Conservation (phyloP, 2,797 vertebrate genomes). For the Todus mexicanus region DNA sequence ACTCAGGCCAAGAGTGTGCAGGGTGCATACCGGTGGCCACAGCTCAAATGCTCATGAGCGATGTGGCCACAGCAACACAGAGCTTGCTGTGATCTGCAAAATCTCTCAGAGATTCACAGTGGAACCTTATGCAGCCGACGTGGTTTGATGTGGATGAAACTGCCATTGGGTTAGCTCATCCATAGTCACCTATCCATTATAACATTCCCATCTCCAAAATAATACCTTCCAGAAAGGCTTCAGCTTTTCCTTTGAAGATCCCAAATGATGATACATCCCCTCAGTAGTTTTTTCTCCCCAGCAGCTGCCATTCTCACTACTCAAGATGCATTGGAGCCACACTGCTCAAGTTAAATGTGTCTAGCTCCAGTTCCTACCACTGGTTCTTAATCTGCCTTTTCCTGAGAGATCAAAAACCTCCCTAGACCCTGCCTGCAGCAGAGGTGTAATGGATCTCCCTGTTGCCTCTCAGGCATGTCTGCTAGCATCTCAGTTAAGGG, state of each 20-base stretch:
- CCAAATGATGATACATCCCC: neutral
- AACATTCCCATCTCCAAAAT: neutral
- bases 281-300: neutral
- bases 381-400: neutral
- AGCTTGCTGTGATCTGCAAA: neutral
- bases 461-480: neutral
- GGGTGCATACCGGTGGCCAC: neutral
- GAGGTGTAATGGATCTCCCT: neutral
- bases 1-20: rapidly evolving
- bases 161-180: neutral
- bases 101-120: neutral
- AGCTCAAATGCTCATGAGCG: rapidly evolving
- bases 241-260: neutral
- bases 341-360: neutral
- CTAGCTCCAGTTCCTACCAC: neutral
- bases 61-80: neutral
- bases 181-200: neutral
- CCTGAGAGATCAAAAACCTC: neutral
- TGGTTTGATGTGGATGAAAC: neutral
- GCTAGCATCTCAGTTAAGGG: neutral
- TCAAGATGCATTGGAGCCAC: neutral
- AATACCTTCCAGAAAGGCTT: neutral
- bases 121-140: rapidly evolving
- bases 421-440: neutral
- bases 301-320: neutral